phyloP scores from a whole-genome alignment of 2,113 vertebrate species.

The Rhombomys opimus region DNA sequence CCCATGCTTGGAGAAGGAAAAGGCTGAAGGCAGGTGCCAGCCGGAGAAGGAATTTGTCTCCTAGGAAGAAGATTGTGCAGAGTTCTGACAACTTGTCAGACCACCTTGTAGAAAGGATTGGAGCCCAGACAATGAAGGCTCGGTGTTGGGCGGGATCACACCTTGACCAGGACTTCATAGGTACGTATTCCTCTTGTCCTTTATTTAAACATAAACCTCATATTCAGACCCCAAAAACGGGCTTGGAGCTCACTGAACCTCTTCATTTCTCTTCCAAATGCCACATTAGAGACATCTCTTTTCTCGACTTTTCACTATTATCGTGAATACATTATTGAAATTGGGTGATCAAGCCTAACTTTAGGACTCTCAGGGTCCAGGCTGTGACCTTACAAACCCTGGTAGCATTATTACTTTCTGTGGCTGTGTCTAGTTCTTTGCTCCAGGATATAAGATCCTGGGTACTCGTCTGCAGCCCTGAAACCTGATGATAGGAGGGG shows the following conservation, averaged over 20 bases:
- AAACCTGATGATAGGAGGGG: neutral
- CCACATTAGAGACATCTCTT: neutral
- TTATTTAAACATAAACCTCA: neutral
- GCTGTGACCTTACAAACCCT: neutral
- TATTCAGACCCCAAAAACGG: neutral
- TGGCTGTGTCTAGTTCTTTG: neutral
- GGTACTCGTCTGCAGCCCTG: neutral
- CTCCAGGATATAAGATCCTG: neutral
- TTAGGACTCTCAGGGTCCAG: neutral
- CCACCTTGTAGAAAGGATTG: neutral
- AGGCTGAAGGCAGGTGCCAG: neutral
- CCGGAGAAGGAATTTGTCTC: neutral
- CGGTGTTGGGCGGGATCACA: neutral
- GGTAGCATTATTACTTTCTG: neutral
- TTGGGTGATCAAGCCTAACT: neutral
- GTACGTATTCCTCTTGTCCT: too few species aligned
- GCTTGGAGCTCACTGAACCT: neutral
- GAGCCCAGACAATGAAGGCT: neutral
- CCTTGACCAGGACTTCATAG: neutral
- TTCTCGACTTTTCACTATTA: neutral
- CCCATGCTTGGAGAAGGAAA: neutral
- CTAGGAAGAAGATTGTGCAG: neutral
- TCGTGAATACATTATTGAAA: neutral
- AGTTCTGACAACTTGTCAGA: neutral
- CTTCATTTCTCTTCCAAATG: neutral